Base-by-base conservation (phyloP, 2,888 invertebrate genomes). In the Sphecodes monilicornis region DNA sequence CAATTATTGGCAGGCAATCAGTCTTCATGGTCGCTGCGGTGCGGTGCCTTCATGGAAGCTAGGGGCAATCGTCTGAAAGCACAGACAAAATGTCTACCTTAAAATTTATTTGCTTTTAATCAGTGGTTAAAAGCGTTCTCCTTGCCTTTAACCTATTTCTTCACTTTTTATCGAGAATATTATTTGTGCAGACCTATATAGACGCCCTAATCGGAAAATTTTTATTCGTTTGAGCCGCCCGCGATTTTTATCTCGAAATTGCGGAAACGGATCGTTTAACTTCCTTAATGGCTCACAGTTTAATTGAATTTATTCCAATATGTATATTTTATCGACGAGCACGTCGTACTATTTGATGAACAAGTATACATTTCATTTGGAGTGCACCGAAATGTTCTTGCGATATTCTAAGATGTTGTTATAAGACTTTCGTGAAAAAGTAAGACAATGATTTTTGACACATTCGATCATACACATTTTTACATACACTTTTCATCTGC, bases 21-120 rank as follows among this genome's bases (percentile, higher is more conserved):
- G 92, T 93, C 93, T 93, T 93, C 94, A 94, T 94, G 91, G 92
- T 93, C 91, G 88, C 88, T 90, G 90, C 88, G 86, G 86, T 90
- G 89, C 84, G 90, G 89, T 90, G 90, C 90, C 92, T 92, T 93
- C 92, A 92, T 92, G 91, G 92, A 91, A 92, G 89, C 92, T 91
- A 89, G 89, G 87, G 91, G 90, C 89, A 87, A 90, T 79, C 69
- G 70, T 76, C 86, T 86, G 86, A 43, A 76, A 86, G 68, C 75
- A 79, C 66, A 80, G 22, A 43, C 32, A 70, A 82, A 66, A 70
- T 6, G 39, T 68, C 39, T 68, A 68, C 39, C 39, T 68, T 68
- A 68, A 68, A 68, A 68, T 68, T 68, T 68, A 68, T 68, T 68
- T 68, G 68, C 39, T 68, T 68, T 68, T 68, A 68, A 68, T 68